Percentiles rank a stretch among this genome's conserved stretches.
These are phyloP conservation scores for Eristalis tenax DNA, from an alignment of 2,888 invertebrate species.

Conservation along the genomic window DNA sequence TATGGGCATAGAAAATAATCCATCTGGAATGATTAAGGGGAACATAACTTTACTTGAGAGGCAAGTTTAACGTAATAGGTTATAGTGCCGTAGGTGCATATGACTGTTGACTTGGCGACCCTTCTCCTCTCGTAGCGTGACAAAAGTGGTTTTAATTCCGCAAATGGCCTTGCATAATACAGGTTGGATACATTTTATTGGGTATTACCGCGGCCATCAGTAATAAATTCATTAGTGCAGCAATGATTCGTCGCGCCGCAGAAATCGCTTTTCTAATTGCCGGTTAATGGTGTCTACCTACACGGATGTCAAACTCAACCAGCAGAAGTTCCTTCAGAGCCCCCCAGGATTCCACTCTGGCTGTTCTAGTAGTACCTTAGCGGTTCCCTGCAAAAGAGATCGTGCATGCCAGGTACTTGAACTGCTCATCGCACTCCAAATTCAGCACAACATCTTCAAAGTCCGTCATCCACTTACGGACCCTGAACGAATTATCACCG, in stretches of 20 bases:
- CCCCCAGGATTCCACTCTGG: constrained; percentile 4
- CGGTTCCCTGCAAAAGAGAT: background rate
- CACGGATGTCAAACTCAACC: background rate
- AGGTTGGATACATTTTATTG: constrained; percentile 14
- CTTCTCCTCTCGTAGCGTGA: too few species aligned
- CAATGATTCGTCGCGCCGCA: background rate
- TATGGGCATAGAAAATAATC: background rate
- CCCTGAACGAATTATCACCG: background rate
- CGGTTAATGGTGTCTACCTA: background rate
- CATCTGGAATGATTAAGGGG: constrained; percentile 8
- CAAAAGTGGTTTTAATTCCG: too few species aligned
- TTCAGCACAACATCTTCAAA: constrained; percentile 4
- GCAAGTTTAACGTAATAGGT: background rate
- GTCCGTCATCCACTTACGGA: background rate
- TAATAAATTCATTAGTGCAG: constrained; percentile 25
- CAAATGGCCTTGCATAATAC: background rate
- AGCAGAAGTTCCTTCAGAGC: background rate
- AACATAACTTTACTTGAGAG: background rate
- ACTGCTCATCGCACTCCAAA: background rate
- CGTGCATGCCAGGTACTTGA: constrained; percentile 5
- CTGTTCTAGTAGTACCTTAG: constrained; percentile 2
- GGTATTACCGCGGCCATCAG: constrained; percentile 14
- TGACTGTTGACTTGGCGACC: too few species aligned
- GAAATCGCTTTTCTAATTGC: too few species aligned
- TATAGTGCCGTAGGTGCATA: background rate